Evolutionary conservation across 2,888 invertebrate species (phyloP), one percentile per base, ranked within the genome.

Genomic region (Byasa hedistus): DNA sequence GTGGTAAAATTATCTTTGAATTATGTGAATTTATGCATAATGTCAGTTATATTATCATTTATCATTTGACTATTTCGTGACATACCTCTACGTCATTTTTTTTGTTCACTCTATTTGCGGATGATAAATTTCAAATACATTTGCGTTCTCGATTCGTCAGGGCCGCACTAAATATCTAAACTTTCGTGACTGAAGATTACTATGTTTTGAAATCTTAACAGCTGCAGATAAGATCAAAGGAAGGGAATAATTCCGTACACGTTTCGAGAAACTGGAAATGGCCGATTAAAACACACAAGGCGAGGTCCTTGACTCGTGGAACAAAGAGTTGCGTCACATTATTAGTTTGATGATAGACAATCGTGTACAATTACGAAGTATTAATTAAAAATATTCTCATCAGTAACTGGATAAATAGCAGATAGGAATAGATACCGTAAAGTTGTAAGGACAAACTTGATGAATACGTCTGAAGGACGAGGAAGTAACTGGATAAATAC

Each of bases 261-360:
- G 84, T 81, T 75, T 77, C 68, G 69, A 74, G 72, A 78, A 79
- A 80, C 80, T 83, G 83, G 85, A 83, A 82, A 81, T 77, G 74
- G 73, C 65, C 75, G 75, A 80, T 78, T 79, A 76, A 76, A 79
- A 70, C 71, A 68, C 65, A 59, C 58, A 65, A 59, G 64, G 61
- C 66, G 71, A 76, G 85, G 84, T 85, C 86, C 85, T 86, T 86
- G 87, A 85, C 85, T 83, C 77, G 72, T 80, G 69, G 70, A 73
- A 76, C 72, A 75, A 72, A 73, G 72, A 65, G 68, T 70, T 69
- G 68, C 71, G 69, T 73, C 72, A 70, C 62, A 66, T 63, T 65
- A 65, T 69, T 70, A 69, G 69, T 70, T 69, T 64, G 66, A 59
- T 56, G 58, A 60, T 64, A 68, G 71, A 72, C 71, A 70, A 67